phyloP scores from a whole-genome alignment of 2,888 invertebrate genomes.

The Lissonota sp. region DNA sequence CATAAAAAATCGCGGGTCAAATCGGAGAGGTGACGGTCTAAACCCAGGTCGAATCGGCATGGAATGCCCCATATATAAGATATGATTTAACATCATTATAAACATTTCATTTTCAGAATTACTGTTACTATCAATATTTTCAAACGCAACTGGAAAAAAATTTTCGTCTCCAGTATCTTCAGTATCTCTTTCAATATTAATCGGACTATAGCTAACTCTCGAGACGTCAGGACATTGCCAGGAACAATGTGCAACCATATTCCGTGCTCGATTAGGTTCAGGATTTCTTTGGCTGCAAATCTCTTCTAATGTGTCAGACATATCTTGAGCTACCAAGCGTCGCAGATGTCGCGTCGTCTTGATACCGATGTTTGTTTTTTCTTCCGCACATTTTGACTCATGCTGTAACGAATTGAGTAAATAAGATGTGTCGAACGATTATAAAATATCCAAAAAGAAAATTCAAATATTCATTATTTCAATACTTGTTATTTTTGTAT shows the following conservation, averaged over 20 bases:
- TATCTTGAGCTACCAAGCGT: slow-evolving; percentile 15
- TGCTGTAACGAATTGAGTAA: slow-evolving; percentile 21
- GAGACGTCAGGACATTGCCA: slow-evolving; percentile 12
- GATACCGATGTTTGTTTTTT: slow-evolving; percentile 21
- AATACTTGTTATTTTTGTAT: slow-evolving; percentile 11
- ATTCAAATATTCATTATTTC: slow-evolving; percentile 26
- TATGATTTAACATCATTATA: too few relatives aligned
- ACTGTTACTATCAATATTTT: slow-evolving; percentile 18
- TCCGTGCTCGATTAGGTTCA: slow-evolving; percentile 16
- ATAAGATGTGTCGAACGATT: slow-evolving; percentile 15
- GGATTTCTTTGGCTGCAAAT: slow-evolving; percentile 10
- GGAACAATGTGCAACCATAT: slow-evolving; percentile 25
- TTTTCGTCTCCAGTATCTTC: slow-evolving; percentile 16
- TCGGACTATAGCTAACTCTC: slow-evolving; percentile 12
- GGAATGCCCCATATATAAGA: too few relatives aligned
- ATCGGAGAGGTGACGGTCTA: too few relatives aligned
- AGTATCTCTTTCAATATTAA: slow-evolving; percentile 26
- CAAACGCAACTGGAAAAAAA: slow-evolving; percentile 20
- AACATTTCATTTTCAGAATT: slow-evolving; percentile 21
- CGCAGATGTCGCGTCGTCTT: slow-evolving; percentile 23
- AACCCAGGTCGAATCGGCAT: too few relatives aligned
- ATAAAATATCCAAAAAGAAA: slow-evolving; percentile 15
- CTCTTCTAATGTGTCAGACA: slow-evolving; percentile 18
- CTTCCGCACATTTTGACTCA: slow-evolving; percentile 17
- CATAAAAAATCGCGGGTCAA: too few relatives aligned